Percentiles rank a stretch among this genome's conserved stretches.
Evolutionary conservation across 2,113 vertebrate genomes (phyloP).

Genomic region (Cyprinus carpio): DNA sequence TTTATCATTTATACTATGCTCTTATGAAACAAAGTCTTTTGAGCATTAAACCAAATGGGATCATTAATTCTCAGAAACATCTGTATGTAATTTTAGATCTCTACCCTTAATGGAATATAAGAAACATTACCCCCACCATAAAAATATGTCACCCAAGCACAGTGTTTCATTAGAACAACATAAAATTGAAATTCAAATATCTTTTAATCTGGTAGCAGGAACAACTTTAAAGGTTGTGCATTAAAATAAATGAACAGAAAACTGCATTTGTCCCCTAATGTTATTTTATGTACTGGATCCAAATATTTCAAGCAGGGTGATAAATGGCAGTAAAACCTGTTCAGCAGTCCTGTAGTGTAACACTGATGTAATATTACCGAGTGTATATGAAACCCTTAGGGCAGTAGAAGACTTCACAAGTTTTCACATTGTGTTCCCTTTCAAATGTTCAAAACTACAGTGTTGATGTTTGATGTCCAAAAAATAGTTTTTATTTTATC

Average conservation of each 20-base stretch:
- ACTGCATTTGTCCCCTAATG: constrained; percentile 11
- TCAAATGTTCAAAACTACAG: neutral
- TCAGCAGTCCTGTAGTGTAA: neutral
- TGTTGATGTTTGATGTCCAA: neutral
- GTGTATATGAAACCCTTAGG: constrained; percentile 6
- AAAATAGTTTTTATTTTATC: neutral
- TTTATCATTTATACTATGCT: constrained; percentile 11
- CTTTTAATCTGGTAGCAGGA: constrained; percentile 8
- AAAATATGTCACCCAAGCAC: constrained; percentile 35
- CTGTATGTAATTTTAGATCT: constrained; percentile 4
- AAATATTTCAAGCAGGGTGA: constrained; percentile 7
- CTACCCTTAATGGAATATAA: neutral
- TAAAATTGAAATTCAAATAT: constrained; percentile 6
- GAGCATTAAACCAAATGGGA: constrained; percentile 9
- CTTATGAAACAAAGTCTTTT: neutral
- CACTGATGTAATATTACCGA: neutral
- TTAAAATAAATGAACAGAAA: constrained; percentile 34
- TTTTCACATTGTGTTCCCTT: neutral
- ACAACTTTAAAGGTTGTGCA: constrained; percentile 34
- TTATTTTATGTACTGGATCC: constrained; percentile 16
- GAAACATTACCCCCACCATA: constrained; percentile 12
- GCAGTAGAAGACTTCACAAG: neutral
- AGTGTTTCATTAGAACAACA: constrained; percentile 29
- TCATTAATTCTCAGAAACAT: constrained; percentile 23
- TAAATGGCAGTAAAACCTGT: constrained; percentile 18